phyloP scores from a whole-genome alignment of 1,140 invertebrate species.

The Zaprionus kolodkinae region DNA sequence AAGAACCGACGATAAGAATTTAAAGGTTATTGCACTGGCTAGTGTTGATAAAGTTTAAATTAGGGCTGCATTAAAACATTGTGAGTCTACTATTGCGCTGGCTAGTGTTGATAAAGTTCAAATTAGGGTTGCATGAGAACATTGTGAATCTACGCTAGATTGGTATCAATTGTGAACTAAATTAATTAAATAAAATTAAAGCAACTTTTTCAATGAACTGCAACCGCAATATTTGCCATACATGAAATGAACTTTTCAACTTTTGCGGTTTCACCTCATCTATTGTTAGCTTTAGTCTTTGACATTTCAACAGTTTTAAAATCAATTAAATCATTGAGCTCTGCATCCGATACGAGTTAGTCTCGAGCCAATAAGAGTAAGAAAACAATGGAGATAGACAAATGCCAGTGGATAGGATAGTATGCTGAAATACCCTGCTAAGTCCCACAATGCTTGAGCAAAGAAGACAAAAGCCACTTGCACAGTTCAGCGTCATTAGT shows the following conservation, averaged over 20 bases:
- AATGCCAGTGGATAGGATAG: not conserved
- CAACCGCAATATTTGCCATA: not conserved
- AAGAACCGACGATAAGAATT: not conserved
- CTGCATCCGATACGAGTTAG: constrained; percentile 16
- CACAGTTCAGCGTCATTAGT: constrained; percentile 73
- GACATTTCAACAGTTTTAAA: constrained; percentile 1
- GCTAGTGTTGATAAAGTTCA: no score
- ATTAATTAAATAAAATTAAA: not conserved
- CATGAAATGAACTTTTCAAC: not conserved
- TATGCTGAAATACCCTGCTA: constrained; percentile 12
- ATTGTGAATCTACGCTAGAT: no score
- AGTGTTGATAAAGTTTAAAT: no score
- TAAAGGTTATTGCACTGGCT: no score
- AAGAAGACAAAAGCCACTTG: constrained; percentile 60
- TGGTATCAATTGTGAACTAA: not conserved
- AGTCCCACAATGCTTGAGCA: not conserved
- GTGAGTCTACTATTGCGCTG: no score
- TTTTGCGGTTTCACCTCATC: not conserved
- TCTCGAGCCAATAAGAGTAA: constrained; percentile 16
- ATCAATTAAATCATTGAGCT: constrained; percentile 21
- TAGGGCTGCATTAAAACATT: no score
- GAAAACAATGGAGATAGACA: constrained; percentile 21
- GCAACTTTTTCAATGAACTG: not conserved
- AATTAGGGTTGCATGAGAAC: no score
- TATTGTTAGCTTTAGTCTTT: constrained; percentile 7